Evolutionary conservation across 2,113 vertebrate genomes (phyloP), one percentile per base, ranked within the genome.

Genomic region (Picathartes gymnocephalus): DNA sequence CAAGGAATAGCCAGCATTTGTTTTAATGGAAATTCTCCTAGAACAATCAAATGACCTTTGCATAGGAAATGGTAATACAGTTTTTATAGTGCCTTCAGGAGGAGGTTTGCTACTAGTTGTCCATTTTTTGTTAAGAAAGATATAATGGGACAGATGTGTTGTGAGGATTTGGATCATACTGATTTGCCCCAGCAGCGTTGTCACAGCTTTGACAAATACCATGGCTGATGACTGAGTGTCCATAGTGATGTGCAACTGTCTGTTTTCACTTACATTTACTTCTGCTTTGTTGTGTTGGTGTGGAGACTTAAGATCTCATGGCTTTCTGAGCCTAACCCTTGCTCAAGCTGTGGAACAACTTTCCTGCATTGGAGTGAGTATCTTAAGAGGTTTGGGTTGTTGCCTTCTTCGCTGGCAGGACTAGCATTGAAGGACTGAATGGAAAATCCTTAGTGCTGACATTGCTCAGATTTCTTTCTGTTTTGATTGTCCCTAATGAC

Each of bases 81-180:
- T 45, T 91, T 88, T 81, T 35, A 14, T 45, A 39, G 25, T 66
- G 16, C 66, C 11, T 53, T 19, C n/a, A 47, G 61, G n/a, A 89
- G 35, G 20, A 69, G 48, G 58, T 79, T 20, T 85, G 42, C 33
- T 93, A 22, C 31, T 64, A 19, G 37, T 66, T 73, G 45, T 17
- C 37, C 16, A 4, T 60, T 61, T 91, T 76, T 76, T 57, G 13
- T 50, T 91, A 79, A 61, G 78, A 61, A 81, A 71, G 53, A 8
- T 56, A 1, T 1, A 53, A 13, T 45, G 60, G 22, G 24, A 35
- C 2, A 8, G 48, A 45, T 61, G 15, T 0, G 2, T 77, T 1
- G 0, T 83, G 31, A 81, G 17, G 24, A 40, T 71, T 87, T 90
- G 70, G 33, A 56, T 64, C 10, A 5, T 31, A 16, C 3, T 65